Evolutionary conservation across 2,888 invertebrate species (phyloP).

Genomic region (Drosophila austrosaltans): DNA sequence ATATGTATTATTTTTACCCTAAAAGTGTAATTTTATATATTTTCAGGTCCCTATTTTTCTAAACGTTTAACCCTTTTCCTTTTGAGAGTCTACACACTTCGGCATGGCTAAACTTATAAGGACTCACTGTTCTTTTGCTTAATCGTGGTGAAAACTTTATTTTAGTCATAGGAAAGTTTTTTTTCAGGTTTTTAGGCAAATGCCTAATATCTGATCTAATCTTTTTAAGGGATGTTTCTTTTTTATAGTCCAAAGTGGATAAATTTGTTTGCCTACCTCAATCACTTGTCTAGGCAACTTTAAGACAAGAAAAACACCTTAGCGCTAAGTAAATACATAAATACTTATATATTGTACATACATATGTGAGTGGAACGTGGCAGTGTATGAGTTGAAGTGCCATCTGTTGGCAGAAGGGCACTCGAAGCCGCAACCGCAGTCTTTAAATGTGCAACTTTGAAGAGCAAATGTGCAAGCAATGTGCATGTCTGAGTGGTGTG

Average conservation of each 20-base stretch:
- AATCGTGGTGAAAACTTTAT: too few species aligned
- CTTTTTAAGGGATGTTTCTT: background rate
- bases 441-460: constrained; percentile 57
- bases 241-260: background rate
- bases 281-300: constrained; percentile 33
- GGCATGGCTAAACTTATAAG: background rate
- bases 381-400: constrained; percentile 53
- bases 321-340: constrained; percentile 5
- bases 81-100: background rate
- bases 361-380: constrained; percentile 6
- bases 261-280: constrained; percentile 1
- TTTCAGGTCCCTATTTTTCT: too few species aligned
- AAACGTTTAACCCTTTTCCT: too few species aligned
- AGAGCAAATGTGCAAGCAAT: constrained; percentile 35
- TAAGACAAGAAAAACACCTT: constrained; percentile 39
- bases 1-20: too few species aligned
- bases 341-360: constrained; percentile 26
- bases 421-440: constrained; percentile 54
- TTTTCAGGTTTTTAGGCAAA: background rate
- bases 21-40: too few species aligned
- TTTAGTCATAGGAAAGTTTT: background rate
- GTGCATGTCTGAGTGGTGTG: constrained; percentile 55
- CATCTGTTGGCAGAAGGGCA: constrained; percentile 54
- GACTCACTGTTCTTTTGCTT: background rate
- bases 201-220: background rate